Percentiles rank a stretch among this genome's conserved stretches.
Conservation (phyloP, 2,888 invertebrate genomes). For the Xylota sylvarum region DNA sequence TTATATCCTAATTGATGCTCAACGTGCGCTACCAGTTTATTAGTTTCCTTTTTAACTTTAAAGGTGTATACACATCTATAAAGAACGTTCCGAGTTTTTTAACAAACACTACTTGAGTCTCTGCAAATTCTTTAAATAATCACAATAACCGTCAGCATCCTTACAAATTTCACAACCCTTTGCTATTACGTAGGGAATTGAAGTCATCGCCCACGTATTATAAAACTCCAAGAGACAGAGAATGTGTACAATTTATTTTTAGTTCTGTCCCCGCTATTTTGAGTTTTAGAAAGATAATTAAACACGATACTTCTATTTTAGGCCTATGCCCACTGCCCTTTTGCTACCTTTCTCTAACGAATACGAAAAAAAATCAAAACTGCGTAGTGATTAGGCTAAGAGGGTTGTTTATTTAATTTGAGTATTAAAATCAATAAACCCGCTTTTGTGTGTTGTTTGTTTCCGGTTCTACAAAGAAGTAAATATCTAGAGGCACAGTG, state of each 20-base stretch:
- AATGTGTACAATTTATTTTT: conserved; percentile 8
- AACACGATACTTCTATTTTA: conserved; percentile 11
- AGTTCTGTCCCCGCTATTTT: conserved; percentile 16
- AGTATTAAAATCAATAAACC: conserved; percentile 15
- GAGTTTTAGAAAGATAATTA: conserved; percentile 2
- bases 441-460: conserved; percentile 3
- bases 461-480: neutral
- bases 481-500: neutral
- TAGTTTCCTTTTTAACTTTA: too few relatives aligned
- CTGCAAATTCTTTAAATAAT: neutral
- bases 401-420: conserved; percentile 8
- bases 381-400: conserved; percentile 15
- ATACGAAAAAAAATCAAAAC: conserved; percentile 16
- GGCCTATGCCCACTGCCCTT: neutral
- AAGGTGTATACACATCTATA: too few relatives aligned
- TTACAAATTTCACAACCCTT: neutral
- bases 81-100: too few relatives aligned
- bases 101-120: neutral
- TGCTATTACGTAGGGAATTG: neutral
- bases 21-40: too few relatives aligned
- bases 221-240: neutral
- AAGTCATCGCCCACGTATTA: neutral
- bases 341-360: neutral
- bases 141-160: neutral
- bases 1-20: too few relatives aligned